phyloP scores from a whole-genome alignment of 2,888 invertebrate genomes.

The Mactromeris polynyma region DNA sequence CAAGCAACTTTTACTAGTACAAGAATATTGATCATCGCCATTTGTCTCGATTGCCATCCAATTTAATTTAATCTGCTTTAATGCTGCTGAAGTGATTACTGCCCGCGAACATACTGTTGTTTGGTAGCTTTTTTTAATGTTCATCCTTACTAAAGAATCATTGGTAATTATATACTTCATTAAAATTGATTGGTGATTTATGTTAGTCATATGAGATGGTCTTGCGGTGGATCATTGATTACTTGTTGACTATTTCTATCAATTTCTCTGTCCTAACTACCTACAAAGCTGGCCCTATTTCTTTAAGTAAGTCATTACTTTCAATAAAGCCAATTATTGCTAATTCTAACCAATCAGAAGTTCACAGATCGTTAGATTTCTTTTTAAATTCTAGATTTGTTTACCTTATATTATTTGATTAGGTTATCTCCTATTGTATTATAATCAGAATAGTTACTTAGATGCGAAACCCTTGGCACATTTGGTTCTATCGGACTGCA shows the following conservation, averaged over 20 bases:
- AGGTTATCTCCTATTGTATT: neutral
- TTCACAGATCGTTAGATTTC: neutral
- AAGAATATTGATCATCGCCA: conserved; percentile 22
- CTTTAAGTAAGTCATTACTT: neutral
- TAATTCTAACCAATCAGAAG: neutral
- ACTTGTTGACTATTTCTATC: neutral
- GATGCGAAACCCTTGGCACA: neutral
- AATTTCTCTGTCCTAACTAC: neutral
- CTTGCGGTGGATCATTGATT: neutral
- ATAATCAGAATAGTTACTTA: neutral
- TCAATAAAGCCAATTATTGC: neutral
- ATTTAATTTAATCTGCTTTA: conserved; percentile 51
- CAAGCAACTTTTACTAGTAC: conserved; percentile 8
- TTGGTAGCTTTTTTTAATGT: neutral
- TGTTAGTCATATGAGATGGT: neutral
- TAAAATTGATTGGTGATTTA: neutral
- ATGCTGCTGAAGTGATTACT: conserved; percentile 37
- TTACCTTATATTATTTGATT: neutral
- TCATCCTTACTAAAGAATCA: neutral
- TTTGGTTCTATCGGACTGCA: neutral
- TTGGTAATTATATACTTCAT: neutral
- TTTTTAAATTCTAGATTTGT: neutral
- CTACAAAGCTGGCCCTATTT: too few relatives aligned
- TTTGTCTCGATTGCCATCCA: conserved; percentile 35
- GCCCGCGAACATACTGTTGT: neutral